Conservation (phyloP, 2,113 vertebrate species). For the Brienomyrus brachyistius region DNA sequence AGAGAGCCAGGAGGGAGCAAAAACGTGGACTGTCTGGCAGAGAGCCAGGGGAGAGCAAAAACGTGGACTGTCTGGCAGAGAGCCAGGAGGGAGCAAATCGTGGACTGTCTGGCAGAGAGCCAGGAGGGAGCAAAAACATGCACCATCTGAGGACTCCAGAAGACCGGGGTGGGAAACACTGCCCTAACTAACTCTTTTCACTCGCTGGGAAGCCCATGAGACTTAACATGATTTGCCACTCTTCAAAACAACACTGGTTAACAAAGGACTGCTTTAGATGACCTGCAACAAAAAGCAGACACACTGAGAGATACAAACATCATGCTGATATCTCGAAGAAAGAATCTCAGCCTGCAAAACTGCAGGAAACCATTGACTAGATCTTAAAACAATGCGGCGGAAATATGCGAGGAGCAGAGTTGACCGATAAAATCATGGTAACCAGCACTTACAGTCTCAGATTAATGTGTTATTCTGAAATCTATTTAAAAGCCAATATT, state of each 20-base stretch:
- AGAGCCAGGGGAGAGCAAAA: background rate
- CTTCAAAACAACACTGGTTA: background rate
- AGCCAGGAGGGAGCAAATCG: background rate
- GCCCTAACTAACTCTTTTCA: background rate
- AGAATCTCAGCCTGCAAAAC: background rate
- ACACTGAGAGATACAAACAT: background rate
- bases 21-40: background rate
- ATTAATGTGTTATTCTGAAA: constrained; percentile 32
- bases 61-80: background rate
- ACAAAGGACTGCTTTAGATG: background rate
- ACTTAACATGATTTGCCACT: background rate
- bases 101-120: background rate
- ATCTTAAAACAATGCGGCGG: background rate
- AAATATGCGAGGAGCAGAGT: background rate
- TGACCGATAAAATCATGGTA: background rate
- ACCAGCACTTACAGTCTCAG: constrained; percentile 17
- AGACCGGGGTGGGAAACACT: background rate
- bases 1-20: background rate
- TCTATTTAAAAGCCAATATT: constrained; percentile 35
- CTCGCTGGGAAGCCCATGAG: background rate
- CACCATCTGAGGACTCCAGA: background rate
- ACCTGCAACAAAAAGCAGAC: background rate
- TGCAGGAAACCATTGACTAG: background rate
- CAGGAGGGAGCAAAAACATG: background rate
- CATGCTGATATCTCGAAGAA: background rate